Percentiles rank a stretch among this genome's conserved stretches.
These are phyloP conservation scores for Rallus limicola DNA, from an alignment of 2,113 vertebrate species.

Conservation along the genomic window DNA sequence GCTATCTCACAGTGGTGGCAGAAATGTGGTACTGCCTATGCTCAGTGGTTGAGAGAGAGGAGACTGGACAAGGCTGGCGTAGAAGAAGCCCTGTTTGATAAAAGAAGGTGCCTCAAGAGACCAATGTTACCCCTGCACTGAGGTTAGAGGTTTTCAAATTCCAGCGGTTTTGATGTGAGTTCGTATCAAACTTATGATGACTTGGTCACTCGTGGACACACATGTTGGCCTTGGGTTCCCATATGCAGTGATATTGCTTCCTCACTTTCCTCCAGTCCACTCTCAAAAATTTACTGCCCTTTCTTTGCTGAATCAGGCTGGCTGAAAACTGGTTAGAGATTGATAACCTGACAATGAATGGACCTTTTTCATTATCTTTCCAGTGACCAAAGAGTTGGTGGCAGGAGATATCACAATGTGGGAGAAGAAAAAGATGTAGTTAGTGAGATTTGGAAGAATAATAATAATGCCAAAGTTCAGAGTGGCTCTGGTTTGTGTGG, in stretches of 20 bases:
- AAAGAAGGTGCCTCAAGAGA: neutral
- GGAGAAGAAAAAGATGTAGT: neutral
- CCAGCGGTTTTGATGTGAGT: neutral
- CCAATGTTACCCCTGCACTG: neutral
- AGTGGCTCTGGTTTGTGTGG: neutral
- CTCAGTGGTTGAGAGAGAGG: neutral
- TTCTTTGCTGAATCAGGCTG: neutral
- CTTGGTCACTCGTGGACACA: neutral
- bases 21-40: neutral
- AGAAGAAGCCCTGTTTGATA: neutral
- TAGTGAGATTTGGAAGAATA: neutral
- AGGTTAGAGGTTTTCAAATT: neutral
- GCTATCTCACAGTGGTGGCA: neutral
- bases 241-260: neutral
- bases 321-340: neutral
- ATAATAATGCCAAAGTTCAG: neutral
- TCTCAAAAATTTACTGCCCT: neutral
- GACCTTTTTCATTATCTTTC: neutral
- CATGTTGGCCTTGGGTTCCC: fast-evolving
- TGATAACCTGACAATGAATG: neutral
- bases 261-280: neutral
- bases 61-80: neutral
- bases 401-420: neutral
- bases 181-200: neutral
- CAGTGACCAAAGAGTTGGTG: neutral